Evolutionary conservation across 2,797 vertebrate species (phyloP), one percentile per base, ranked within the genome.

Genomic region (Discoglossus pictus): DNA sequence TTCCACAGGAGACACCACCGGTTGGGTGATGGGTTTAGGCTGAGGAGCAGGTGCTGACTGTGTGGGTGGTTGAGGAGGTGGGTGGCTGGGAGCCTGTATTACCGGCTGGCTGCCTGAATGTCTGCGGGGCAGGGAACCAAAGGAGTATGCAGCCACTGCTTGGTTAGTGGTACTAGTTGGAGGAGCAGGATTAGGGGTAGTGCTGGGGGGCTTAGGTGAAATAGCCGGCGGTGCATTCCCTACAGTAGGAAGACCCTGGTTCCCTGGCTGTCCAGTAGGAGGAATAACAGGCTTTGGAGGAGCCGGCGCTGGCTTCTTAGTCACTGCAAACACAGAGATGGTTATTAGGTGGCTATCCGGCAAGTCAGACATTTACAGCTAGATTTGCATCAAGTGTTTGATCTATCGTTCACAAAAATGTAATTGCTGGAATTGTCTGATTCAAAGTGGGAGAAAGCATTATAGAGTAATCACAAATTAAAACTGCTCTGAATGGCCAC

Each of bases 281-380:
- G 90, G 92, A 84, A 93, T 95, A 43, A 86, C 82, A 3, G 96
- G 96, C 65, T 98, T 98, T 1, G 97, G 96, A n/a, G 97, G 96
- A 1, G 97, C 91, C 0, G 96, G 97, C 0, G 97, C 96, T 1
- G 94, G 96, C 74, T 99, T 99, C 75, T 99, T 99, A 74, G 92
- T 83, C 62, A 88, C 97, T 99, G 83, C 1, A 66, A 75, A 73
- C 18, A 59, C 34, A 17, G 70, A 21, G 17, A n/a, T n/a, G n/a
- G n/a, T n/a, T n/a, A n/a, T n/a, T n/a, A n/a, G n/a, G n/a, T n/a
- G n/a, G n/a, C n/a, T n/a, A n/a, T n/a, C n/a, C n/a, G n/a, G n/a
- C n/a, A n/a, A n/a, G n/a, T n/a, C n/a, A n/a, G n/a, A n/a, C n/a
- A n/a, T n/a, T n/a, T n/a, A n/a, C n/a, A n/a, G n/a, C n/a, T n/a